Evolutionary conservation across 2,888 invertebrate genomes (phyloP), one percentile per base, ranked within the genome.

Genomic region (Ornithoptera priamus): DNA sequence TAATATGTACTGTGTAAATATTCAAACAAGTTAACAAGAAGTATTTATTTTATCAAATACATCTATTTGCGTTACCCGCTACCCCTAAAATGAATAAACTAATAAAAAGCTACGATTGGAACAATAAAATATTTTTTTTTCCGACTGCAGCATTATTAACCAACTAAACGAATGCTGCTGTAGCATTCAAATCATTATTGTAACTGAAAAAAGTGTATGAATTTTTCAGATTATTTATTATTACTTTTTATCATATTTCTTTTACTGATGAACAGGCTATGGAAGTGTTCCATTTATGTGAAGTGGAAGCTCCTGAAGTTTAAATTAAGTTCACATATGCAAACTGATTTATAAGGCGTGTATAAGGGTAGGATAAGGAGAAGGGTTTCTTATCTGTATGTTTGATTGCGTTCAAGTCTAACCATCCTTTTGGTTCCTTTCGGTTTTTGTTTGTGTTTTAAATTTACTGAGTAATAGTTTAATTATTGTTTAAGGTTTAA

Each of bases 151-250:
- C 17, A 24, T n/a, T 46, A 46, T 46, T 62, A 46, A 17, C 62
- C 17, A 46, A 50, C 17, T 42, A 17, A 12, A 46, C 62, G n/a
- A 22, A 42, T 53, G 36, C 20, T 67, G 56, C 53, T 60, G 66
- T 53, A 53, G 39, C 53, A 66, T 66, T 56, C 67, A 18, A 30
- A 18, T 61, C 53, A 53, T 56, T 61, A 61, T 67, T 61, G 65
- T 36, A 50, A 59, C 50, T 53, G 36, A 36, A 22, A 67, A 57
- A 61, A 66, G 36, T 36, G 53, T 67, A 53, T 61, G 53, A 57
- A 57, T 67, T 67, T 57, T 67, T 62, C 62, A 62, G 67, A 62
- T 67, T 62, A 67, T 67, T 62, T 17, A 67, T 67, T 62, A 42
- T 62, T 67, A 39, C 24, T n/a, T 57, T 67, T 62, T 57, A n/a